Base-by-base conservation (phyloP, 2,797 vertebrate genomes). In the Mormyrops boulengeri region DNA sequence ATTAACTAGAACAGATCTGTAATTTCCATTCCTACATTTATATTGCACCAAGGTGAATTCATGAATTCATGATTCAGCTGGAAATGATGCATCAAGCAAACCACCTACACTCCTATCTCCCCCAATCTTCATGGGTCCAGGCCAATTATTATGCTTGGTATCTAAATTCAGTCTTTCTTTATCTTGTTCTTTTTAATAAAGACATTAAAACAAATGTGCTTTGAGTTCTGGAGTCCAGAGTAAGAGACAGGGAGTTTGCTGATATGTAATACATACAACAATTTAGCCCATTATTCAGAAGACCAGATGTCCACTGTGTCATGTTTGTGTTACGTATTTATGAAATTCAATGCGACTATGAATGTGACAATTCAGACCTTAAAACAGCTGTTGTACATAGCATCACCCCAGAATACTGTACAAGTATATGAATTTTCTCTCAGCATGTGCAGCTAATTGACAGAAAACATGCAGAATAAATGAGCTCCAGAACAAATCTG, bases 141-240 rank as follows among this genome's bases (percentile, higher is more conserved):
- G n/a, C 89, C 17, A 77, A 55, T 62, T 90, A 85, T 90, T 11
- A 8, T 26, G 84, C 86, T 60, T 57, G 34, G 41, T 34, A 50
- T 73, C 62, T 47, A 1, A 88, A 66, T n/a, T 19, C 34, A 9
- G 12, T 73, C 47, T 73, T 1, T 66, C 60, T 73, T 55, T 44
- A 84, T 17, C 38, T 47, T 47, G 30, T 89, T 34, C 44, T 69
- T 52, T 11, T 47, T 41, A 62, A 26, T 38, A 38, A 22, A 26
- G 26, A 22, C 19, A 9, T 38, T 41, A 85, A 50, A 86, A 66
- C 19, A 66, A 6, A 89, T 85, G 47, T 86, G 57, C 44, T 12
- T 38, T 49, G 38, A 19, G 52, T 89, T 84, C 26, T 60, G 22
- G 11, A 12, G 80, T 85, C 2, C 41, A 66, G 2, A 49, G 19